Evolutionary conservation across 2,113 vertebrate genomes (phyloP).

Genomic region (Neotoma lepida): DNA sequence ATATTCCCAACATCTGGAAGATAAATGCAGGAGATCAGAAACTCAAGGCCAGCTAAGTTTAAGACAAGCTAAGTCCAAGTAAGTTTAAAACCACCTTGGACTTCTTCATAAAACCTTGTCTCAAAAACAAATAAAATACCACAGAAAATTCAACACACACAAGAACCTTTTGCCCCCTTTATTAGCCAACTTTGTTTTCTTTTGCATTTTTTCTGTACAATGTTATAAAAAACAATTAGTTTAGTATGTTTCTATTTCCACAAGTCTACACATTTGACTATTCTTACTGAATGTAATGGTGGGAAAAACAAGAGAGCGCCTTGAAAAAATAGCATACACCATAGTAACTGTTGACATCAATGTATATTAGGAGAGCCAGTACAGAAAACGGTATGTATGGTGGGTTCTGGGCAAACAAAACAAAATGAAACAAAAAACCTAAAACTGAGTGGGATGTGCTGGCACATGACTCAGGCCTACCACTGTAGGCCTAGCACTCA

Average conservation of each 20-base stretch:
- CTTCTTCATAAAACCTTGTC: not conserved
- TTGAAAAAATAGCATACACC: not conserved
- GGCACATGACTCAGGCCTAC: not conserved
- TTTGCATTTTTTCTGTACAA: constrained; percentile 16
- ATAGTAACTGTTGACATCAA: not conserved
- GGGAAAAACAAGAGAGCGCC: not conserved
- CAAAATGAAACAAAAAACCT: not conserved
- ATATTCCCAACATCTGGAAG: not conserved
- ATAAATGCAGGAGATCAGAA: not conserved
- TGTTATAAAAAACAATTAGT: not conserved
- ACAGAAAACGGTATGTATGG: not conserved
- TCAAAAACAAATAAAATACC: not conserved
- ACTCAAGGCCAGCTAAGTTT: not conserved
- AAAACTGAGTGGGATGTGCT: not conserved
- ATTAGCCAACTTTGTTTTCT: not conserved
- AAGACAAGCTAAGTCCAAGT: too few species aligned
- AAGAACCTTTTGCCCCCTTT: not conserved
- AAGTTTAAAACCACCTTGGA: not conserved
- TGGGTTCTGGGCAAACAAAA: not conserved
- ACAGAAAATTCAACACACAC: constrained; percentile 59
- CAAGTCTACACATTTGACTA: not conserved
- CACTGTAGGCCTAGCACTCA: not conserved
- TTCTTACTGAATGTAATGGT: not conserved
- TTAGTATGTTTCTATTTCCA: not conserved
- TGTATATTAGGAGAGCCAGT: not conserved